These are phyloP conservation scores for Myoxocephalus aenaeus DNA, from an alignment of 2,797 vertebrate genomes.

Conservation along the genomic window DNA sequence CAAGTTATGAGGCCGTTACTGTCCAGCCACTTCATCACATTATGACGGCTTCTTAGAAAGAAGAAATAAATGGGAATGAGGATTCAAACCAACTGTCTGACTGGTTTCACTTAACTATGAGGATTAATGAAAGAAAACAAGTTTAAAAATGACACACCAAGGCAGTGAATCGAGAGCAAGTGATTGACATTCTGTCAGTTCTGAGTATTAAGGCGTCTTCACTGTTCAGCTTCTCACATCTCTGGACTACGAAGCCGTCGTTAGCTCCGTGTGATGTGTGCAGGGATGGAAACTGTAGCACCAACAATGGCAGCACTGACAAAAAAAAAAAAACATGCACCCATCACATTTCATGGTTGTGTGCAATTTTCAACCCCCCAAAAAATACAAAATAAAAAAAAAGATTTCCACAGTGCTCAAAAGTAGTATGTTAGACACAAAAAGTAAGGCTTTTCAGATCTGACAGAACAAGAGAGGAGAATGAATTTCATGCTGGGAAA, in stretches of 20 bases:
- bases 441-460: slow-evolving; percentile 62
- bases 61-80: slow-evolving; percentile 14
- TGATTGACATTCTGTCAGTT: slow-evolving; percentile 27
- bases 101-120: slow-evolving; percentile 43
- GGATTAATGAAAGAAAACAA: background rate
- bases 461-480: slow-evolving; percentile 25
- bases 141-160: no score
- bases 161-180: slow-evolving; percentile 18
- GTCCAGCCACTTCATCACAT: slow-evolving; percentile 30
- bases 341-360: slow-evolving; percentile 54
- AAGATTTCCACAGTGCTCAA: slow-evolving; percentile 20
- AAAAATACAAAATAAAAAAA: background rate
- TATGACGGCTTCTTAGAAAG: background rate
- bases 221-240: slow-evolving; percentile 53
- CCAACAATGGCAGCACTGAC: slow-evolving; percentile 31
- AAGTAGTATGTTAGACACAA: slow-evolving; percentile 29
- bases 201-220: slow-evolving; percentile 52
- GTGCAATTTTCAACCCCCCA: slow-evolving; percentile 48
- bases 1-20: slow-evolving; percentile 7
- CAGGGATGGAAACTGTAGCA: slow-evolving; percentile 54
- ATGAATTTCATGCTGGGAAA: slow-evolving; percentile 30
- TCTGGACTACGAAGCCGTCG: slow-evolving; percentile 19
- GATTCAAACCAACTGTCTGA: slow-evolving; percentile 20
- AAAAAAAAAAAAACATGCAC: slow-evolving; percentile 22
- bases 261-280: slow-evolving; percentile 8